These are phyloP conservation scores for Choloepus didactylus DNA, from an alignment of 2,797 vertebrate species.

Conservation along the genomic window DNA sequence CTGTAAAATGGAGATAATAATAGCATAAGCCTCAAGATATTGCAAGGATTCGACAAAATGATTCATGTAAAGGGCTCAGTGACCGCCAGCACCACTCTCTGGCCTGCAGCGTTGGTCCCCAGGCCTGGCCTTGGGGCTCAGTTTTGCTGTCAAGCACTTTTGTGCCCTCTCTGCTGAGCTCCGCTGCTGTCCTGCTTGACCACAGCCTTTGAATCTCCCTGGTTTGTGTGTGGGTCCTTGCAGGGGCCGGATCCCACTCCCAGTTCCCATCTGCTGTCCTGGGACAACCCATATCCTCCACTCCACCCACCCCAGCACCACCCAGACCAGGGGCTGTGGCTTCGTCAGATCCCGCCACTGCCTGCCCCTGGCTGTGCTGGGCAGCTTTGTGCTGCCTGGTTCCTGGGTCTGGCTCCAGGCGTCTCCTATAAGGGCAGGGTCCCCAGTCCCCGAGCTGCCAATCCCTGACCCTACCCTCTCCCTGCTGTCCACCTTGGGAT, in stretches of 20 bases:
- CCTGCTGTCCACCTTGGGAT: not conserved
- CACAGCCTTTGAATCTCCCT: too few species aligned
- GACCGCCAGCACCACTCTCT: accelerated
- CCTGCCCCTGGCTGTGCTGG: not conserved
- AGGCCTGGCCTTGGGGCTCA: not conserved
- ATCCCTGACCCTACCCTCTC: not conserved
- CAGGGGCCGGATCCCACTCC: not conserved
- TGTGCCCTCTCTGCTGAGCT: too few species aligned
- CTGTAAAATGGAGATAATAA: not conserved
- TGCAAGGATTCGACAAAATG: not conserved
- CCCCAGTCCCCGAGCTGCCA: not conserved
- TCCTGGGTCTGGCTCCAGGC: not conserved
- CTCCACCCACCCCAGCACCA: not conserved
- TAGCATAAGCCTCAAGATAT: accelerated
- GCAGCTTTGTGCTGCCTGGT: not conserved
- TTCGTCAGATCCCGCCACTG: not conserved
- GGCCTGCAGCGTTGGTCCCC: not conserved
- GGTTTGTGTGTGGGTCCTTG: accelerated
- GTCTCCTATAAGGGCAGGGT: not conserved
- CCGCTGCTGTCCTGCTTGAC: not conserved
- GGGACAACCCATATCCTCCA: not conserved
- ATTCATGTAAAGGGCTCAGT: accelerated
- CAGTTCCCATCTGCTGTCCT: not conserved
- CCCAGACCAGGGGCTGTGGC: too few species aligned
- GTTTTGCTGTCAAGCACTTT: not conserved